These are phyloP conservation scores for Gerris lacustris DNA, from an alignment of 2,888 invertebrate genomes.

Conservation along the genomic window DNA sequence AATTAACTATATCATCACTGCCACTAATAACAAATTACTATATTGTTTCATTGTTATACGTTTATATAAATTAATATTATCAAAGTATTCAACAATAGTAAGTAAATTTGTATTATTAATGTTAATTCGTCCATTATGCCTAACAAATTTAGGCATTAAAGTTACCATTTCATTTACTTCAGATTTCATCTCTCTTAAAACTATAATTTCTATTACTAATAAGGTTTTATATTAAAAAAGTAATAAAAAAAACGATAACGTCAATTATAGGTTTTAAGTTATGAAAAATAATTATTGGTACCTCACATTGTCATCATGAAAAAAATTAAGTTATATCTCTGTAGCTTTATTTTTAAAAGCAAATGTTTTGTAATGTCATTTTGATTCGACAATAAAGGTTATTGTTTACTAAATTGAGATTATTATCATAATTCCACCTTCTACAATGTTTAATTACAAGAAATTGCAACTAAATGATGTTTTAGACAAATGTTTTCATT, in stretches of 20 bases:
- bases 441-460: no score
- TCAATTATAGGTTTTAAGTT: not conserved
- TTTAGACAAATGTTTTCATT: no score
- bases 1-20: slow-evolving; percentile 15
- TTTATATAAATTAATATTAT: slow-evolving; percentile 13
- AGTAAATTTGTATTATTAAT: not conserved
- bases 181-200: not conserved
- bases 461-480: no score
- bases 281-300: not conserved
- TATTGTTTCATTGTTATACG: slow-evolving; percentile 14
- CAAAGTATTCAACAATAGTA: not conserved
- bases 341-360: not conserved
- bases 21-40: slow-evolving; percentile 14
- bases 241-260: not conserved
- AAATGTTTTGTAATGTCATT: not conserved
- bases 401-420: no score
- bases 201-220: not conserved
- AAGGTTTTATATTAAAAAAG: not conserved
- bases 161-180: not conserved
- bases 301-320: not conserved
- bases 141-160: not conserved
- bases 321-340: not conserved
- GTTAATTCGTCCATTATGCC: not conserved
- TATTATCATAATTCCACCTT: no score
- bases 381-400: not conserved